Conservation (phyloP, 2,113 vertebrate species). For the Panthera leo region DNA sequence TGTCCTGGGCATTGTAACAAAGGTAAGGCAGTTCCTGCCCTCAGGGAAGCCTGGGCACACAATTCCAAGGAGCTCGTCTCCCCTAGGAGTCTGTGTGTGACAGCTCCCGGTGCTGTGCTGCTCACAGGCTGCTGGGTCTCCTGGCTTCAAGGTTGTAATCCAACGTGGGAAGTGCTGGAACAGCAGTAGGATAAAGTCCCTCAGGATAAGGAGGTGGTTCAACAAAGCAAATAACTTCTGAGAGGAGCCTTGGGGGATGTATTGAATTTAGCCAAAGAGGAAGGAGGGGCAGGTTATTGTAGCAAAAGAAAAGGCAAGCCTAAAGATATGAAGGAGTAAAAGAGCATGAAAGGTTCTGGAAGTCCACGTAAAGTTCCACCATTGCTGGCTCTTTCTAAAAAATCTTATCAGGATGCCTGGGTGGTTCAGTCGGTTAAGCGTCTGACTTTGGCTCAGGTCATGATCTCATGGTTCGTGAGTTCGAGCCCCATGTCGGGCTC, state of each 20-base stretch:
- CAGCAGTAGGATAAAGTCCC: not conserved
- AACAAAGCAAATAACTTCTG: not conserved
- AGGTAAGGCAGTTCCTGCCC: not conserved
- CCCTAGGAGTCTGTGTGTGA: not conserved
- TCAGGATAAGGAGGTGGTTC: not conserved
- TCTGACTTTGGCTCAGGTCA: too few species aligned
- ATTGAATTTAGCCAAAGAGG: not conserved
- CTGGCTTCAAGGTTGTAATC: not conserved
- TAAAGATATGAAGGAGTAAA: not conserved
- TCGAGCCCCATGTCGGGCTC: too few species aligned
- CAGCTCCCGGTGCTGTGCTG: accelerated
- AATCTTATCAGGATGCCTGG: not conserved
- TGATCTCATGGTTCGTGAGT: too few species aligned
- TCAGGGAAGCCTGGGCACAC: not conserved
- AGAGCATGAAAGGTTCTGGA: not conserved
- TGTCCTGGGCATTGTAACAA: not conserved
- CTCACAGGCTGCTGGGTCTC: not conserved
- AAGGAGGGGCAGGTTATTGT: not conserved
- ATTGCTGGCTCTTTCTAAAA: not conserved
- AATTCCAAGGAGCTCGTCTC: not conserved
- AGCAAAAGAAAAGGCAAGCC: not conserved
- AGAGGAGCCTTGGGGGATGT: not conserved
- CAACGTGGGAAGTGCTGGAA: not conserved
- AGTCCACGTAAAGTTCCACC: not conserved
- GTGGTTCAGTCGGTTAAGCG: too few species aligned